Evolutionary conservation across 2,797 vertebrate species (phyloP).

Genomic region (Pteronotus mesoamericanus): DNA sequence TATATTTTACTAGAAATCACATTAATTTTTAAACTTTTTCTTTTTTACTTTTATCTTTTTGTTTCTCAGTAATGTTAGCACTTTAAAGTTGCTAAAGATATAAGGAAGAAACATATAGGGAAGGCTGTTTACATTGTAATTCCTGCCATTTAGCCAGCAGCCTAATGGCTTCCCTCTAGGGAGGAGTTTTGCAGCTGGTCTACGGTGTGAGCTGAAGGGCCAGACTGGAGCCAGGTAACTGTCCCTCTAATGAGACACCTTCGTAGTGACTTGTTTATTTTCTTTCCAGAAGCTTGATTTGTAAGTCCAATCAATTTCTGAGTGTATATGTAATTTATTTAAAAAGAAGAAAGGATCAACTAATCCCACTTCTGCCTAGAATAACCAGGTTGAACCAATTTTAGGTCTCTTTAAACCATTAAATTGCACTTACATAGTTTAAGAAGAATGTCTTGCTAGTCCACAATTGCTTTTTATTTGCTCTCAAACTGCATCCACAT

Average conservation of each 20-base stretch:
- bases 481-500: background rate
- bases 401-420: background rate
- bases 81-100: slow-evolving; percentile 37
- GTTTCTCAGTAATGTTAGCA: background rate
- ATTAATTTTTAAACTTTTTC: background rate
- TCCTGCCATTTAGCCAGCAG: slow-evolving; percentile 53
- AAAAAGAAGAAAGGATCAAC: background rate
- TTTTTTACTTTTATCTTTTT: background rate
- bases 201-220: background rate
- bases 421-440: background rate
- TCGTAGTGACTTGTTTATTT: background rate
- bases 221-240: background rate
- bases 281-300: slow-evolving; percentile 54
- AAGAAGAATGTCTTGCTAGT: background rate
- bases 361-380: background rate
- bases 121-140: slow-evolving; percentile 56
- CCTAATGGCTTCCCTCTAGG: slow-evolving; percentile 48
- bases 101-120: slow-evolving; percentile 37
- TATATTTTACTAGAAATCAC: background rate
- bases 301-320: background rate
- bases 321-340: slow-evolving; percentile 22
- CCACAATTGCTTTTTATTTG: background rate
- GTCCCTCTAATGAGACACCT: slow-evolving; percentile 23
- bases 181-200: background rate
- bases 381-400: background rate